Base-by-base conservation (phyloP, 2,113 vertebrate genomes). In the Polypterus senegalus region DNA sequence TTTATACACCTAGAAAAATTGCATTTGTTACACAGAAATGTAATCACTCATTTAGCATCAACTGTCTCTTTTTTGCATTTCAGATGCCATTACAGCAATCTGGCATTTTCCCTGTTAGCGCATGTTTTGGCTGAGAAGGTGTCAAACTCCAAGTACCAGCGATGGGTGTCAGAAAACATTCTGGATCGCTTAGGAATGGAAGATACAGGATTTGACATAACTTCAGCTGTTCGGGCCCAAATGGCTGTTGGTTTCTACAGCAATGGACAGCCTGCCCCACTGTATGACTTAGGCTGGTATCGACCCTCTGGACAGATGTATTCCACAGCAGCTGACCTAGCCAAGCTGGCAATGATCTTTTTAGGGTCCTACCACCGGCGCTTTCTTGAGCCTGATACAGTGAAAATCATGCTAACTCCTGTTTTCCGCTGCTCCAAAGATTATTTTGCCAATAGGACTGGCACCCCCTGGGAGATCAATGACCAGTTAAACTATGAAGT, bases 61-160 rank as follows among this genome's bases (percentile, higher is more conserved):
- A 27, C 27, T 10, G 9, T 45, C 8, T 65, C 7, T 49, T 66
- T 66, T 3, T 44, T 45, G 71, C 58, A 69, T 55, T 65, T 45
- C 72, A 97, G 92, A 60, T 95, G 94, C 67, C 93, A 97, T 66
- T 97, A 96, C 75, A 96, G 93, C 73, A 94, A 92, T 6, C 67
- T 97, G 74, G 94, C 92, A 57, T 97, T 94, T 74, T 92, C 92
- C 0, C 74, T 97, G 53, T 59, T 97, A 79, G 93, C 91, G 2
- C 87, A 93, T 0, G 70, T 92, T 44, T 70, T 97, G 69, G 88
- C 89, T 0, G 75, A 82, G 5, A 87, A 81, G 5, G 82, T 85
- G 0, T 68, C 79, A 0, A 78, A 87, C 0, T 77, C 74, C 0
- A 82, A 92, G 65, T 97, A 91, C 71, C 88, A 97, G 80, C 86